Evolutionary conservation across 2,888 invertebrate genomes (phyloP).

Genomic region (Nymphalis polychloros): DNA sequence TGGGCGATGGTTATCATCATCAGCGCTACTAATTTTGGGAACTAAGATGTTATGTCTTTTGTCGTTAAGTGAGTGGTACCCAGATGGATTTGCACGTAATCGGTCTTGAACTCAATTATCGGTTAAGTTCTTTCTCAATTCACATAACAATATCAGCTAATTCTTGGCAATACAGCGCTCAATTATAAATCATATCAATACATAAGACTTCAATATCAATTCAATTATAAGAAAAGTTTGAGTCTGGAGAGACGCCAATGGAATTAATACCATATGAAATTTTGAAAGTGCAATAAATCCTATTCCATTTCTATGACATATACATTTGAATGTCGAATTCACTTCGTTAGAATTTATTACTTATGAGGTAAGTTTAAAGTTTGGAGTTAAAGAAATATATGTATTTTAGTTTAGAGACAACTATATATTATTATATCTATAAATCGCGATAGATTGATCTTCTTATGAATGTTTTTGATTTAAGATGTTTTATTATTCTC

Average conservation of each 20-base stretch:
- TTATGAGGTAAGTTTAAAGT: slow-evolving; percentile 14
- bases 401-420: neutral
- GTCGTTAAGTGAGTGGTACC: no score
- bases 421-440: neutral
- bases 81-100: no score
- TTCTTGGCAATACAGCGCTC: no score
- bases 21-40: no score
- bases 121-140: no score
- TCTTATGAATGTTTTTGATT: no score
- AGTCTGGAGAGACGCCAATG: slow-evolving; percentile 61
- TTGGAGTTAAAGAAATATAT: slow-evolving; percentile 10
- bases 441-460: no score
- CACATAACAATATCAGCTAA: no score
- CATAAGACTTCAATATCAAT: slow-evolving; percentile 50
- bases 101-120: no score
- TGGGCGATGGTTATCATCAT: no score
- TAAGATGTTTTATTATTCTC: no score
- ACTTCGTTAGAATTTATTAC: slow-evolving; percentile 12
- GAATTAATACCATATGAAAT: slow-evolving; percentile 48
- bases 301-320: slow-evolving; percentile 55
- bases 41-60: no score
- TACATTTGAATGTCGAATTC: slow-evolving; percentile 35
- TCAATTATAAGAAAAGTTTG: slow-evolving; percentile 59
- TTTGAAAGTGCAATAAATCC: slow-evolving; percentile 62
- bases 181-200: slow-evolving; percentile 22